Percentiles rank a stretch among this genome's conserved stretches.
Conservation (phyloP, 2,113 vertebrate genomes). For the Cololabis saira region DNA sequence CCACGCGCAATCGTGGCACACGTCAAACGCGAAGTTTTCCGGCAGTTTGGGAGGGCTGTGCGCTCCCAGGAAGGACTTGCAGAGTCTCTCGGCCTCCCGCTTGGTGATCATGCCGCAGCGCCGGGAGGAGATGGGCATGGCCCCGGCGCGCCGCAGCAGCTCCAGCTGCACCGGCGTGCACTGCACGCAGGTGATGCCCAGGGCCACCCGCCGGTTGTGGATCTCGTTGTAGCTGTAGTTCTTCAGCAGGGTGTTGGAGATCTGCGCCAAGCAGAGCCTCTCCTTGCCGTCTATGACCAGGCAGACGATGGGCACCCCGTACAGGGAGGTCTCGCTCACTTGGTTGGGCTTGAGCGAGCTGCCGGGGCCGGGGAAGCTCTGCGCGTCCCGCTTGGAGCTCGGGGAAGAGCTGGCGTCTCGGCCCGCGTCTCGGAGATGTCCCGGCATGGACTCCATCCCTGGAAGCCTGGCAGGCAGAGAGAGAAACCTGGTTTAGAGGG, state of each 20-base stretch:
- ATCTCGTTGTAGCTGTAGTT: conserved; percentile 96
- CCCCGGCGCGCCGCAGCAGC: conserved; percentile 90
- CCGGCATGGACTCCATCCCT: conserved; percentile 93
- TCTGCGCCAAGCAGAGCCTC: conserved; percentile 92
- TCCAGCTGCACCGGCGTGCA: conserved; percentile 94
- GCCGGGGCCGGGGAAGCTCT: conserved; percentile 85
- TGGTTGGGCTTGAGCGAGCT: conserved; percentile 93
- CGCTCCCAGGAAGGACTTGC: conserved; percentile 92
- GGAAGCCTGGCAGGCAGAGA: conserved; percentile 70
- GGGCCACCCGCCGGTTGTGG: conserved; percentile 90
- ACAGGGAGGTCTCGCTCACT: conserved; percentile 93
- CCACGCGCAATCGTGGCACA: conserved; percentile 93
- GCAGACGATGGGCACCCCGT: conserved; percentile 94
- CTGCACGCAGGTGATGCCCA: conserved; percentile 94
- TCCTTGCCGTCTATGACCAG: conserved; percentile 95
- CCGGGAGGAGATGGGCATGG: conserved; percentile 92
- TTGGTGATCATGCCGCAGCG: conserved; percentile 96
- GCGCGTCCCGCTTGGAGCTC: conserved; percentile 88
- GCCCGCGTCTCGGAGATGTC: conserved; percentile 87
- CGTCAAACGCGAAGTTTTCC: conserved; percentile 92
- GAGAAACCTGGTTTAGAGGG: conserved; percentile 18
- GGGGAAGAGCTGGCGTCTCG: conserved; percentile 91
- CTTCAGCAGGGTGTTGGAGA: conserved; percentile 92
- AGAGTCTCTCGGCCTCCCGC: conserved; percentile 90
- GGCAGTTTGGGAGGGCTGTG: conserved; percentile 90